These are phyloP conservation scores for Malurus elegans DNA, from an alignment of 2,113 vertebrate species.

Conservation along the genomic window DNA sequence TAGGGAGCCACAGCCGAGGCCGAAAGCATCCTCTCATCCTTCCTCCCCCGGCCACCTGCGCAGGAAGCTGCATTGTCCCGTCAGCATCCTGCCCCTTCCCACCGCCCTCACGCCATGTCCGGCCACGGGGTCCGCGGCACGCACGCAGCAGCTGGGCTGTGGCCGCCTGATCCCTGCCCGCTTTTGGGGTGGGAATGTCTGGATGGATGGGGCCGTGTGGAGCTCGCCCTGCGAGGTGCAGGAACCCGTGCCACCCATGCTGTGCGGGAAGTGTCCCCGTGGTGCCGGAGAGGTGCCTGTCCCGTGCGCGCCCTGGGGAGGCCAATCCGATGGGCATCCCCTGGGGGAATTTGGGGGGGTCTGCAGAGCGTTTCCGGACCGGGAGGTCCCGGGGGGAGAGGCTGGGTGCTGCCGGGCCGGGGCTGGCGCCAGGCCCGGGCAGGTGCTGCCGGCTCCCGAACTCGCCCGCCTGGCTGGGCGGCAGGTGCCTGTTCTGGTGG, in stretches of 20 bases:
- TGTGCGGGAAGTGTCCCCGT: accelerated
- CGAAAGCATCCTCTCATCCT: neutral
- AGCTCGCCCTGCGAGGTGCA: neutral
- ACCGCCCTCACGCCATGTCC: neutral
- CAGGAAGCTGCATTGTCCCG: slow-evolving; percentile 49
- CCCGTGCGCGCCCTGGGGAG: neutral
- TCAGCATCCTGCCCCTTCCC: slow-evolving; percentile 36
- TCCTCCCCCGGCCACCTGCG: slow-evolving; percentile 45
- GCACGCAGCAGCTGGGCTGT: neutral
- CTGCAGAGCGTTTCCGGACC: neutral
- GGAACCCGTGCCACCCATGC: accelerated
- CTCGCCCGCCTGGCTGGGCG: slow-evolving; percentile 22
- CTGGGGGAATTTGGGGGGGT: neutral
- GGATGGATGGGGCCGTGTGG: neutral
- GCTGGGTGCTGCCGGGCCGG: neutral
- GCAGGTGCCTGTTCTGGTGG: slow-evolving; percentile 56
- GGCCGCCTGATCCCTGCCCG: neutral
- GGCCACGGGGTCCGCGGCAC: neutral
- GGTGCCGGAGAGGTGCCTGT: neutral
- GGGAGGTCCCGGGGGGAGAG: neutral
- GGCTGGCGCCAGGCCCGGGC: neutral
- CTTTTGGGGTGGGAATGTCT: neutral
- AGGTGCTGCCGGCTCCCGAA: slow-evolving; percentile 21
- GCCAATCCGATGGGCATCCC: neutral
- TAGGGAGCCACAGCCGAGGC: neutral